Evolutionary conservation across 2,888 invertebrate genomes (phyloP).

Genomic region (Chouioia cunea): DNA sequence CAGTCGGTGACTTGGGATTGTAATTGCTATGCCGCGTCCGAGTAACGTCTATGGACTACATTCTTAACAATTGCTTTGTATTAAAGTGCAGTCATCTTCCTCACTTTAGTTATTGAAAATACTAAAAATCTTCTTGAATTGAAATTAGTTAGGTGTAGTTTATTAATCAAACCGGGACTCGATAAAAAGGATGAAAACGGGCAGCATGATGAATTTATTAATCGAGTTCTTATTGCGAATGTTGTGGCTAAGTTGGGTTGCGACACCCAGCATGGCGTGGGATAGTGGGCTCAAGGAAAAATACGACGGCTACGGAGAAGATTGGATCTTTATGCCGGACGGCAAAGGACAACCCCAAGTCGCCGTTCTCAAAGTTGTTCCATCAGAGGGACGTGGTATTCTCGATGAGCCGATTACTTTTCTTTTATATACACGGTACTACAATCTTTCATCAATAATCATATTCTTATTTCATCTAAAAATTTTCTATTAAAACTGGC

Average conservation of each 20-base stretch:
- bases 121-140: not conserved
- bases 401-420: constrained; percentile 58
- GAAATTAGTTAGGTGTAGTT: too few species aligned
- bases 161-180: too few species aligned
- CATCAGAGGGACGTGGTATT: constrained; percentile 51
- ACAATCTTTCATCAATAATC: not conserved
- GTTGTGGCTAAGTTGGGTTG: constrained; percentile 20
- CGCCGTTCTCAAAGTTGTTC: constrained; percentile 62
- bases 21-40: constrained; percentile 12
- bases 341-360: constrained; percentile 65
- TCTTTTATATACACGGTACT: constrained; percentile 63
- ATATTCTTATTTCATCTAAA: not conserved
- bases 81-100: not conserved
- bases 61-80: not conserved
- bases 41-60: constrained; percentile 13
- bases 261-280: constrained; percentile 42
- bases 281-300: constrained; percentile 58
- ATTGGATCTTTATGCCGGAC: constrained; percentile 68
- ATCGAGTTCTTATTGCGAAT: constrained; percentile 2
- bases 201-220: constrained; percentile 15
- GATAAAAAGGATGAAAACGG: not conserved
- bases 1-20: constrained; percentile 39
- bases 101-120: not conserved
- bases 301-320: constrained; percentile 65
- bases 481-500: not conserved